These are phyloP conservation scores for Heliconius ethilla DNA, from an alignment of 2,888 invertebrate genomes.

Conservation along the genomic window DNA sequence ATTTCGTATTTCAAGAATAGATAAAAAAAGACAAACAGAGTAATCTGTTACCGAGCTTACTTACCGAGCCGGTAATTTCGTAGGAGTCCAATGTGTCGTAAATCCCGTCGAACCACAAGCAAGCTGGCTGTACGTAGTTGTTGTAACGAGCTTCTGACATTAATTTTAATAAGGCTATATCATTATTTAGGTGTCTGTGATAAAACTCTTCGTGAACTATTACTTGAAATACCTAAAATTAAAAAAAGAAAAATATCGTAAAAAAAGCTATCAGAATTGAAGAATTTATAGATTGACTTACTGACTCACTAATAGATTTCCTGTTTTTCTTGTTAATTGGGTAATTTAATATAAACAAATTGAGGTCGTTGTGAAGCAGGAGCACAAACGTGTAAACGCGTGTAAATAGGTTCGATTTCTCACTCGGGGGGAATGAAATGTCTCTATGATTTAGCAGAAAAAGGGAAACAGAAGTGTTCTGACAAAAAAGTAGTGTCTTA, in stretches of 20 bases:
- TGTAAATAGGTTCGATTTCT: no score
- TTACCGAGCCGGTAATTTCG: slow-evolving; percentile 30
- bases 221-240: slow-evolving; percentile 41
- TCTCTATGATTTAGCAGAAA: no score
- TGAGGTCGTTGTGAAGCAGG: no score
- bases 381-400: no score
- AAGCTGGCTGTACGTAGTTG: slow-evolving; percentile 50
- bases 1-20: background rate
- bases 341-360: background rate
- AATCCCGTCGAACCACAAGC: slow-evolving; percentile 47
- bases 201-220: slow-evolving; percentile 42
- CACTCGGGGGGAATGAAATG: no score
- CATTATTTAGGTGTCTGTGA: slow-evolving; percentile 41
- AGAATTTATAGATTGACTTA: background rate
- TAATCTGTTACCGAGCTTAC: background rate
- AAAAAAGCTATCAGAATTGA: background rate
- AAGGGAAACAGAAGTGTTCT: no score
- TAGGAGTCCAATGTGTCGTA: slow-evolving; percentile 22
- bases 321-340: background rate
- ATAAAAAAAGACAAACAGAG: no score
- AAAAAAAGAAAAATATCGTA: background rate
- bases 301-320: background rate
- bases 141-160: slow-evolving; percentile 43
- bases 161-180: slow-evolving; percentile 50
- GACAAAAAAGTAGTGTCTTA: no score